A percentile compares a stretch with the other conserved stretches of the same genome.
These are phyloP conservation scores for Crotalus horridus DNA, from an alignment of 2,113 vertebrate genomes.

Conservation along the genomic window DNA sequence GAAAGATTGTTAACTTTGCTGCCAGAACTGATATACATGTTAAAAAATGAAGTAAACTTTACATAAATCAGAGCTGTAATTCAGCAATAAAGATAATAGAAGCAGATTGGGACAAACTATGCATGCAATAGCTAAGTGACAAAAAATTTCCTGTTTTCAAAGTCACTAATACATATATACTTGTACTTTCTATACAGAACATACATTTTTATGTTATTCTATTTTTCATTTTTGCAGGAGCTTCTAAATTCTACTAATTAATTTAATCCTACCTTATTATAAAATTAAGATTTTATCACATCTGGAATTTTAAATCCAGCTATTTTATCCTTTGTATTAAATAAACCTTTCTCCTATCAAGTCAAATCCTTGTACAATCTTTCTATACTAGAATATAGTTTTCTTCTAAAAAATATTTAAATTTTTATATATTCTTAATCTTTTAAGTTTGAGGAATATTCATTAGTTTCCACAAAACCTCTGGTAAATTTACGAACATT, in stretches of 20 bases:
- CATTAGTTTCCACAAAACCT: background rate
- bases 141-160: background rate
- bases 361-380: background rate
- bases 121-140: slow-evolving; percentile 17
- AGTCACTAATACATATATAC: too few relatives aligned
- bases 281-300: too few relatives aligned
- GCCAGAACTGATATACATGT: background rate
- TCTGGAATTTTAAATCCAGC: too few relatives aligned
- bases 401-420: background rate
- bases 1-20: background rate
- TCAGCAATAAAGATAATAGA: background rate
- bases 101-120: background rate
- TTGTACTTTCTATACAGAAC: too few relatives aligned
- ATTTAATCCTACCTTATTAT: too few relatives aligned
- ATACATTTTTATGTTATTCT: too few relatives aligned
- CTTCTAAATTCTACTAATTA: too few relatives aligned
- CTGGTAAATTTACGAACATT: background rate
- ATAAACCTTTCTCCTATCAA: background rate
- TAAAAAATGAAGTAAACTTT: background rate
- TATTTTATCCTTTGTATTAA: background rate
- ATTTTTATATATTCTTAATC: background rate
- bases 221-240: too few relatives aligned
- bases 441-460: background rate
- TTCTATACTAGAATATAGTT: background rate
- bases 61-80: background rate